Base-by-base conservation (phyloP, 2,113 vertebrate species). In the Tinamus guttatus region DNA sequence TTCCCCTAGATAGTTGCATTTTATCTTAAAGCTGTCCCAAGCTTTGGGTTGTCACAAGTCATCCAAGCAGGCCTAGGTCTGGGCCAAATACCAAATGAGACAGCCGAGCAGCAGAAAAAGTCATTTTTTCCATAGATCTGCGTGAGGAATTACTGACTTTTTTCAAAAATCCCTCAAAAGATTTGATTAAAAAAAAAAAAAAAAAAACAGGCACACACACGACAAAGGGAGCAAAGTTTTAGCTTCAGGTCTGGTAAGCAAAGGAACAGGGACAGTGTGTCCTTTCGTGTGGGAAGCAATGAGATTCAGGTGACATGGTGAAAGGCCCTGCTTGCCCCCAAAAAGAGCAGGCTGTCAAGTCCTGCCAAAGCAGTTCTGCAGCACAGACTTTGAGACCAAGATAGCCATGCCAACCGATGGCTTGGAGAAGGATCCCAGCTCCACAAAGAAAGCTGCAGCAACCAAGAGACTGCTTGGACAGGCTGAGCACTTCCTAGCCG, bases 41-140 rank as follows among this genome's bases (percentile, higher is more conserved):
- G 28, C 12, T 75, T 76, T 40, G 78, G 6, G 12, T 13, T 40
- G 7, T 65, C 85, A 16, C 4, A 63, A 51, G 15, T 81, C 78
- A 8, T 47, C 19, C 15, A 60, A 60, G 34, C 41, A 63, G 25
- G 24, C 8, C 45, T 89, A 69, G 25, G 14, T 28, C 32, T 41
- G 17, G 9, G 52, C 64, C n/a, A 77, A 3, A 5, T 19, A 84
- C 27, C 62, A 92, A 10, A 5, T 19, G 38, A 90, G 43, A 64
- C 28, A 93, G 87, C 56, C 85, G 83, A 90, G 28, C 41, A 87
- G 47, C 65, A 92, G 34, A 6, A 63, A 17, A 84, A 38, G 32
- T 58, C 92, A 0, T 65, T 52, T 82, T 65, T 64, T 86, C 62
- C 78, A 18, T 41, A 65, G 73, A 82, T 19, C 81, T 19, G 5